Conservation (phyloP, 2,113 vertebrate species). For the Cephalopholis sonnerati region DNA sequence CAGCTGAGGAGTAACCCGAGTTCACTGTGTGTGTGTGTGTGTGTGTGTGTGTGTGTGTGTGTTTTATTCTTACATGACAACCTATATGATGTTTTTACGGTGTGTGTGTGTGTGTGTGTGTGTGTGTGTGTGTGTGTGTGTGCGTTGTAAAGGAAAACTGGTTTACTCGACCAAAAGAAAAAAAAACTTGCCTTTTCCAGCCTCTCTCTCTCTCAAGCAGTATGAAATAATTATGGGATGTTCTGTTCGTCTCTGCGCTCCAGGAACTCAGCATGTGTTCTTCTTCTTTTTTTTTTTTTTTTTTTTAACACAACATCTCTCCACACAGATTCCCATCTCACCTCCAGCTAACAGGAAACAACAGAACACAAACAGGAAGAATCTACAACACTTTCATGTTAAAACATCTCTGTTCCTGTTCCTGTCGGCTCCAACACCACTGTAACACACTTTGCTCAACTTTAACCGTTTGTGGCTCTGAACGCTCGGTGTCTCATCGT, state of each 20-base stretch:
- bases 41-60: conserved; percentile 22
- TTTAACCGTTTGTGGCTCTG: not conserved
- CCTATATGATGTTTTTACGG: no score
- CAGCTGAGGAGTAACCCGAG: conserved; percentile 57
- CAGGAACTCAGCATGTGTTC: conserved; percentile 62
- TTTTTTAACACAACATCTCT: conserved; percentile 2
- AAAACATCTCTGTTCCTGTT: conserved; percentile 30
- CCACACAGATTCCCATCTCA: conserved; percentile 1
- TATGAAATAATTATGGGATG: conserved; percentile 71
- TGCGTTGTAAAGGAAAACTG: conserved; percentile 19
- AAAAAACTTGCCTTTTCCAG: not conserved
- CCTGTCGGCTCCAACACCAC: not conserved
- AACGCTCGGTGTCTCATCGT: not conserved
- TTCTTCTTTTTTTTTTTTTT: not conserved
- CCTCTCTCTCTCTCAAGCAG: conserved; percentile 28
- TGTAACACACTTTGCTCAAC: no score
- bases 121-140: conserved; percentile 37
- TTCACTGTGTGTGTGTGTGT: conserved; percentile 23
- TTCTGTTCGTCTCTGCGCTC: conserved; percentile 57
- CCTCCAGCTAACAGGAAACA: conserved; percentile 60
- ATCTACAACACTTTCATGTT: conserved; percentile 35
- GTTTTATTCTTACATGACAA: no score
- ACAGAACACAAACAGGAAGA: conserved; percentile 57
- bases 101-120: not conserved
- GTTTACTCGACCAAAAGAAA: not conserved